Evolutionary conservation across 2,113 vertebrate species (phyloP).

Genomic region (Ursus arctos): DNA sequence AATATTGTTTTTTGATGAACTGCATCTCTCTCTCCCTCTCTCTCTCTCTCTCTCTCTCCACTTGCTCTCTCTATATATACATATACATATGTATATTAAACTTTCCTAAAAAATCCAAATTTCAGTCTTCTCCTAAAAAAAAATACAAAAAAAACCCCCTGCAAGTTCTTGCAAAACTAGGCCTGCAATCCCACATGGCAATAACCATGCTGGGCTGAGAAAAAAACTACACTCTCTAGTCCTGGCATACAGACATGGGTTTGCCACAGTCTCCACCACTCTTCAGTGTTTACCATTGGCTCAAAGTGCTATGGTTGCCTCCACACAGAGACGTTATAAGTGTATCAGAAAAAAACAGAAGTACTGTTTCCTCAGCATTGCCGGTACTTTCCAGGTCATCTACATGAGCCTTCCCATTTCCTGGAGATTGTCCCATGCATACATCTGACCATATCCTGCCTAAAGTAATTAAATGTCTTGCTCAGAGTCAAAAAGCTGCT

Average conservation of each 20-base stretch:
- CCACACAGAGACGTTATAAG: neutral
- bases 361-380: neutral
- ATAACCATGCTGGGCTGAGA: neutral
- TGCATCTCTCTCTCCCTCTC: neutral
- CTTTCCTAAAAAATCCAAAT: neutral
- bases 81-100: neutral
- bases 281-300: neutral
- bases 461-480: neutral
- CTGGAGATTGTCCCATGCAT: neutral
- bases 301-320: neutral
- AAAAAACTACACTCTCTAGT: neutral
- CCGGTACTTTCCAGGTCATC: neutral
- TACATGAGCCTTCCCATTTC: neutral
- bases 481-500: neutral
- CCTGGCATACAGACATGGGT: neutral
- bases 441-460: neutral
- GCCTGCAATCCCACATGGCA: neutral
- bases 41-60: neutral
- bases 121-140: neutral
- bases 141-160: neutral
- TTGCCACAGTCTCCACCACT: too few species aligned
- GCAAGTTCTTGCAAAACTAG: neutral
- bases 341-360: neutral
- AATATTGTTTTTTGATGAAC: neutral
- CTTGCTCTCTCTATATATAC: too few species aligned